Evolutionary conservation across 2,888 invertebrate genomes (phyloP).

Genomic region (Phorcus lineatus): DNA sequence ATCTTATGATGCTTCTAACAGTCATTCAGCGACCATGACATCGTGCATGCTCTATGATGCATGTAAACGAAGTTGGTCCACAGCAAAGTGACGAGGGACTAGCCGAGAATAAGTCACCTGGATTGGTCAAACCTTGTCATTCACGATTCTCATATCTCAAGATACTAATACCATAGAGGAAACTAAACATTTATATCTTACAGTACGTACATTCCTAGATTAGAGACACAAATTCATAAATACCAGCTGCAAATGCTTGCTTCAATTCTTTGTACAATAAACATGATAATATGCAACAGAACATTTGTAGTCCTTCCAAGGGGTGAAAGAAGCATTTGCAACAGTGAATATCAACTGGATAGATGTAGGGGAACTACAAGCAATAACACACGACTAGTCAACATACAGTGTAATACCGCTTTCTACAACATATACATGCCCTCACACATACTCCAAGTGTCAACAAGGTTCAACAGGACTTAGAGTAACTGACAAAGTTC

Average conservation of each 20-base stretch:
- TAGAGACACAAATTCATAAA: background rate
- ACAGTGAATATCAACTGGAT: slow-evolving; percentile 5
- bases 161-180: no score
- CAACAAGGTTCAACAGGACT: no score
- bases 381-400: background rate
- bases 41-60: no score
- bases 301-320: background rate
- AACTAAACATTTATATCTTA: no score
- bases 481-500: no score
- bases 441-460: background rate
- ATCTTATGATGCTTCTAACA: no score
- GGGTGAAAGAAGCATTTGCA: background rate
- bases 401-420: background rate
- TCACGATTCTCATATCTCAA: no score
- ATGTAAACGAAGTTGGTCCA: no score
- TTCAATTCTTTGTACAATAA: slow-evolving; percentile 17
- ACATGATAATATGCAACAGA: slow-evolving; percentile 17
- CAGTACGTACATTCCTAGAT: background rate
- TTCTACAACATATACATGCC: background rate
- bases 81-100: no score
- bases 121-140: no score
- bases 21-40: no score
- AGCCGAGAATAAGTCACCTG: no score
- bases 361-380: background rate
- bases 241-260: background rate